phyloP scores from a whole-genome alignment of 1,140 invertebrate genomes.

The Pteromalus puparum region DNA sequence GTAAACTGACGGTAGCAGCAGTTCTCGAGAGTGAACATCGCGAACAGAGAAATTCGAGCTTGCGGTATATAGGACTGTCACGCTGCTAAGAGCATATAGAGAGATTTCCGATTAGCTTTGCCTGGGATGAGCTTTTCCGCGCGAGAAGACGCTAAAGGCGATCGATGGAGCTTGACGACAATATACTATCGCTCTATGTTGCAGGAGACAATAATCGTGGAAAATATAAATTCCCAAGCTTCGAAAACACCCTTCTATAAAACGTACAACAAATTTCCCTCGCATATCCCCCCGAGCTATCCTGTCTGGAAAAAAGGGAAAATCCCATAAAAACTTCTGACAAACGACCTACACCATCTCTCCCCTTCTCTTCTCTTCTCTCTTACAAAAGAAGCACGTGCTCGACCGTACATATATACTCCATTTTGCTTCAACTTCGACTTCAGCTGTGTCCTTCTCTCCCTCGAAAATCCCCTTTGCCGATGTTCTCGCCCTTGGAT shows the following conservation, averaged over 20 bases:
- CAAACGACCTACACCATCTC: not conserved
- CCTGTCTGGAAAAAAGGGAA: not conserved
- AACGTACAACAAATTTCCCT: not conserved
- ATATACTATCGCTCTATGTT: slow-evolving; percentile 28
- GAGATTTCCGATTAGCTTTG: slow-evolving; percentile 12
- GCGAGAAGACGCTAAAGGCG: not conserved
- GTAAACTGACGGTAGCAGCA: not conserved
- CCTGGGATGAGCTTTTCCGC: not conserved
- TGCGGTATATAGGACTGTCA: too few relatives aligned
- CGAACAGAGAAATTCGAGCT: slow-evolving; percentile 13
- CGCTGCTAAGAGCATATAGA: too few relatives aligned
- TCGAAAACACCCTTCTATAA: not conserved
- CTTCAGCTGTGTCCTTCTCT: not conserved
- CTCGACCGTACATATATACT: too few relatives aligned
- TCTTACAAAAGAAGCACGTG: not conserved
- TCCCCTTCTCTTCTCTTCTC: not conserved
- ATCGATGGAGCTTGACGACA: slow-evolving; percentile 40
- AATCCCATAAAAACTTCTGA: not conserved
- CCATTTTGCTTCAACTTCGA: not conserved
- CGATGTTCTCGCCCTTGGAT: slow-evolving; percentile 19
- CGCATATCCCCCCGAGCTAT: not conserved
- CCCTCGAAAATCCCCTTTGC: slow-evolving; percentile 13
- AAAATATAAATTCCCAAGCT: too few relatives aligned
- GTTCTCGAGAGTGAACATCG: not conserved
- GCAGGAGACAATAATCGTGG: too few relatives aligned